Conservation (phyloP, 1,140 invertebrate species). For the Drosophila azteca region DNA sequence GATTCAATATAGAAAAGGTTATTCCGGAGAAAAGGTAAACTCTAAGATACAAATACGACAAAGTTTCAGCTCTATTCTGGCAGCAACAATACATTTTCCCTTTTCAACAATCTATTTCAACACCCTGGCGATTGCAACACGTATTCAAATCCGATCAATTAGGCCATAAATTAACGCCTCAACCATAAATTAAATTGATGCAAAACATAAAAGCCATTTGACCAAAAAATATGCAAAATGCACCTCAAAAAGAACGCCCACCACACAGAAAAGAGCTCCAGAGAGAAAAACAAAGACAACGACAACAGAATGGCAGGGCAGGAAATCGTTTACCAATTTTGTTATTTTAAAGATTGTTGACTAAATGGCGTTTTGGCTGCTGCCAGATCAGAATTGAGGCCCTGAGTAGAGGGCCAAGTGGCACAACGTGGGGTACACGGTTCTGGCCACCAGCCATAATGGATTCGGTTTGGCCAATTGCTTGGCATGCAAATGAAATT, state of each 20-base stretch:
- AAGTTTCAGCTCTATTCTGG: too few relatives aligned
- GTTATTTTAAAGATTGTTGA: conserved; percentile 63
- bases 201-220: conserved; percentile 71
- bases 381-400: conserved; percentile 7
- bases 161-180: conserved; percentile 79
- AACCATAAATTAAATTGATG: conserved; percentile 75
- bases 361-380: conserved; percentile 31
- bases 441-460: conserved; percentile 45
- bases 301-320: conserved; percentile 13
- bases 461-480: conserved; percentile 45
- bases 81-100: too few relatives aligned
- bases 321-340: conserved; percentile 57
- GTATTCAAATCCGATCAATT: conserved; percentile 75
- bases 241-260: conserved; percentile 54
- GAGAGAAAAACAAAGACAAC: conserved; percentile 36
- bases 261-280: conserved; percentile 12
- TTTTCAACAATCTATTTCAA: conserved; percentile 46
- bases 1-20: too few relatives aligned
- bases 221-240: conserved; percentile 72
- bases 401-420: conserved; percentile 42
- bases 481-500: conserved; percentile 62
- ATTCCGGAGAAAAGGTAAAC: not conserved
- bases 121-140: conserved; percentile 58
- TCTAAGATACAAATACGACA: not conserved
- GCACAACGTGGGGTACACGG: conserved; percentile 27